These are phyloP conservation scores for Vespertilio murinus DNA, from an alignment of 2,797 vertebrate genomes.

Conservation along the genomic window DNA sequence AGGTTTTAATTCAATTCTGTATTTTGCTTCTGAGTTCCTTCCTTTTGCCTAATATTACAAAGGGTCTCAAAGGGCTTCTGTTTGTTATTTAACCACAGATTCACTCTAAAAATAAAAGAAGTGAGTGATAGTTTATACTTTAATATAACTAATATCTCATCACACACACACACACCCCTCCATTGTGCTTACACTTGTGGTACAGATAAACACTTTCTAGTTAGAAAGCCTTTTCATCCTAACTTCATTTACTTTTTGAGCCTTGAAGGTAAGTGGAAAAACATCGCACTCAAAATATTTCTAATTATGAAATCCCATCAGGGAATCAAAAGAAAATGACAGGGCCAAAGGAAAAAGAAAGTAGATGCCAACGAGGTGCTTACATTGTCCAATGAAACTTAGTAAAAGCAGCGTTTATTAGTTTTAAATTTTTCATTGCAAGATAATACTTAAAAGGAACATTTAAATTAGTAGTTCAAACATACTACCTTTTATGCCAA, in stretches of 20 bases:
- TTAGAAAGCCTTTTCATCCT: neutral
- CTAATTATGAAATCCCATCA: slow-evolving; percentile 10
- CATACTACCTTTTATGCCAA: slow-evolving; percentile 2
- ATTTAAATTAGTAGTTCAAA: slow-evolving; percentile 55
- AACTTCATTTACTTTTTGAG: slow-evolving; percentile 24
- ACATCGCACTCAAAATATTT: neutral
- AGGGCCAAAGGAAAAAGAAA: neutral
- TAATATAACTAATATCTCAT: slow-evolving; percentile 12
- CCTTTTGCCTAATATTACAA: slow-evolving; percentile 1
- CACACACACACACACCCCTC: neutral
- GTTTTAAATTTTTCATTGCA: slow-evolving; percentile 28
- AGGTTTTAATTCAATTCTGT: slow-evolving; percentile 3
- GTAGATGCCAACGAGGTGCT: neutral
- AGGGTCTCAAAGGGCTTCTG: neutral
- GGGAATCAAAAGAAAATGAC: slow-evolving; percentile 12
- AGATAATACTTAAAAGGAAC: slow-evolving; percentile 59
- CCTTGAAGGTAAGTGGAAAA: neutral
- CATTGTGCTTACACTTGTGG: neutral
- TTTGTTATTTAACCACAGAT: slow-evolving; percentile 39
- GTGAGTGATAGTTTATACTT: neutral
- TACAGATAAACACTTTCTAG: neutral
- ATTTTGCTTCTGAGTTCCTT: slow-evolving; percentile 24
- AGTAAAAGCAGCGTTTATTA: neutral
- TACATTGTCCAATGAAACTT: neutral
- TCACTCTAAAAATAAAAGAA: slow-evolving; percentile 11